These are phyloP conservation scores for Micrastur ruficollis DNA, from an alignment of 2,797 vertebrate genomes.

Conservation along the genomic window DNA sequence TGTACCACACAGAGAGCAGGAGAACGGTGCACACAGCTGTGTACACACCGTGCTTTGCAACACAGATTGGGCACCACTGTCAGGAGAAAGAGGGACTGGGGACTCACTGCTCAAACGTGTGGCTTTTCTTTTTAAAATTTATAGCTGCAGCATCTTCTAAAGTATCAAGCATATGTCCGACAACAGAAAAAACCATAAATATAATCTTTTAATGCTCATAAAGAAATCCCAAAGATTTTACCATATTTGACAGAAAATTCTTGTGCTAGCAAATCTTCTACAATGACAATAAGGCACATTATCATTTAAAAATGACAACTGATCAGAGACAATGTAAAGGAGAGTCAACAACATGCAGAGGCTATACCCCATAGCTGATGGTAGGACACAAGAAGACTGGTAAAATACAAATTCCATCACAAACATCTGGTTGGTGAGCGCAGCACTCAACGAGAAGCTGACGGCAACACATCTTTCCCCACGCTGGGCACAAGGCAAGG, in stretches of 20 bases:
- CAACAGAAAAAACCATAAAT: neutral
- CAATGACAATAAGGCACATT: neutral
- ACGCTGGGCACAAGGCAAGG: neutral
- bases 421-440: neutral
- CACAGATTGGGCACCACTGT: neutral
- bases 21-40: neutral
- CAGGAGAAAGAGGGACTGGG: neutral
- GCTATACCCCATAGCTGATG: neutral
- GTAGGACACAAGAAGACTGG: neutral
- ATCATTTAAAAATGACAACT: neutral
- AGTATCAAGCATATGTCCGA: neutral
- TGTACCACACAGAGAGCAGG: rapidly evolving
- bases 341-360: neutral
- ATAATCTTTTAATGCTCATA: slow-evolving; percentile 26
- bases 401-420: neutral
- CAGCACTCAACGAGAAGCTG: neutral
- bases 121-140: neutral
- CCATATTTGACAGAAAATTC: neutral
- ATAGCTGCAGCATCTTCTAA: neutral
- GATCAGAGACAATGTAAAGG: neutral
- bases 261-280: neutral
- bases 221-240: neutral
- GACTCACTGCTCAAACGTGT: neutral
- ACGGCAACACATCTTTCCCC: neutral
- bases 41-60: rapidly evolving